Evolutionary conservation across 2,113 vertebrate species (phyloP).

Genomic region (Falco punctatus): DNA sequence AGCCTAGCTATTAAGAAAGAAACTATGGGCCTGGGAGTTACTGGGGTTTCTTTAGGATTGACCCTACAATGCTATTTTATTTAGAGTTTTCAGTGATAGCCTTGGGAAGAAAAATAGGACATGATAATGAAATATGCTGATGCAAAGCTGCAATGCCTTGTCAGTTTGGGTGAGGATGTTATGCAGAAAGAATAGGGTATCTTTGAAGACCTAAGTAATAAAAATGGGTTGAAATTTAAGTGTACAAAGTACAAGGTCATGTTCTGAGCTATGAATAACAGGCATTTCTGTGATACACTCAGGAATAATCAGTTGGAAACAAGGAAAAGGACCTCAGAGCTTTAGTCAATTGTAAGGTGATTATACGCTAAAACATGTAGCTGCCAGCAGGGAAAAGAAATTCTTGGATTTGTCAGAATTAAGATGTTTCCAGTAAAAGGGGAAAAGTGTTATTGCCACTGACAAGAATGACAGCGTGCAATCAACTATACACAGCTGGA

Average conservation of each 20-base stretch:
- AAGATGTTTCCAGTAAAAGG: not conserved
- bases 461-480: not conserved
- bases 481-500: not conserved
- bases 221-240: not conserved
- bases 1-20: not conserved
- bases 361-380: not conserved
- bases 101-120: not conserved
- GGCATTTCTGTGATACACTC: not conserved
- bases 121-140: not conserved
- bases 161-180: accelerated
- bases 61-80: not conserved
- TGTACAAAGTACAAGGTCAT: not conserved
- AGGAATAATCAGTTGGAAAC: not conserved
- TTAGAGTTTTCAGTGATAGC: not conserved
- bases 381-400: not conserved
- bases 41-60: not conserved
- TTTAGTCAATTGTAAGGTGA: not conserved
- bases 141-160: not conserved
- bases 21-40: not conserved
- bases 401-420: not conserved
- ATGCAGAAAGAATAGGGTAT: not conserved
- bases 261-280: not conserved
- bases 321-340: not conserved
- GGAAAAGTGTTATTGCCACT: not conserved
- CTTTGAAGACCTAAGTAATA: not conserved